These are phyloP conservation scores for Atta cephalotes DNA, from an alignment of 1,140 invertebrate species.

Conservation along the genomic window DNA sequence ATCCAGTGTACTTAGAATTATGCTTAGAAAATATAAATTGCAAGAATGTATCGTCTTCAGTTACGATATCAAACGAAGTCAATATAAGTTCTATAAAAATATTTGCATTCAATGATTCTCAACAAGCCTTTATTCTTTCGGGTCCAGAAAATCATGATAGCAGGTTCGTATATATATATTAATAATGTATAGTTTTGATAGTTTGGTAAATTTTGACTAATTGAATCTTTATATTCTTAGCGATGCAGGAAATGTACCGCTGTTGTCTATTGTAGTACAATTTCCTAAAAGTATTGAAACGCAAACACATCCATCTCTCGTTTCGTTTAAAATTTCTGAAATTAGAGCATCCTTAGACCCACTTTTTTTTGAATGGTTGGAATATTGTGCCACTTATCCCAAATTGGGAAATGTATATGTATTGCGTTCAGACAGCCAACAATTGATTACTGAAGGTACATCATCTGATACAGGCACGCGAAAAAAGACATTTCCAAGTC, in stretches of 20 bases:
- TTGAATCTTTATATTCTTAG: conserved; percentile 75
- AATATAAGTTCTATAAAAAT: conserved; percentile 85
- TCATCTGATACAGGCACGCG: conserved; percentile 81
- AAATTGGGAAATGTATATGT: conserved; percentile 74
- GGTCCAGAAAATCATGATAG: conserved; percentile 85
- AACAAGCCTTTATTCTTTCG: conserved; percentile 87
- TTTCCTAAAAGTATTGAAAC: conserved; percentile 85
- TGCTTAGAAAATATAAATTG: conserved; percentile 86
- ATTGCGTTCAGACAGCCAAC: conserved; percentile 72
- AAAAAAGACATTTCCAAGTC: conserved; percentile 83
- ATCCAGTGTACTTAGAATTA: conserved; percentile 86
- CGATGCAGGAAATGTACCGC: conserved; percentile 76
- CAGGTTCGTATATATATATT: conserved; percentile 66
- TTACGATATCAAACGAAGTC: conserved; percentile 82
- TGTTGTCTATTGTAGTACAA: conserved; percentile 86
- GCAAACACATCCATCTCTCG: conserved; percentile 86
- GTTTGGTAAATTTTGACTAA: conserved; percentile 22
- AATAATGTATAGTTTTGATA: conserved; percentile 17
- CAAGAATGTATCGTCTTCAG: conserved; percentile 83
- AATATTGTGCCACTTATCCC: conserved; percentile 85
- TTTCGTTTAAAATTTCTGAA: conserved; percentile 88
- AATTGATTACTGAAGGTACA: conserved; percentile 78
- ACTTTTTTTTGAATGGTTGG: conserved; percentile 88
- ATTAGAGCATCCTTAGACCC: conserved; percentile 88
- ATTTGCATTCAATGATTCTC: conserved; percentile 86